A percentile compares a stretch with the other conserved stretches of the same genome.
These are phyloP conservation scores for Myopa tessellatipennis DNA, from an alignment of 2,888 invertebrate genomes.

Conservation along the genomic window DNA sequence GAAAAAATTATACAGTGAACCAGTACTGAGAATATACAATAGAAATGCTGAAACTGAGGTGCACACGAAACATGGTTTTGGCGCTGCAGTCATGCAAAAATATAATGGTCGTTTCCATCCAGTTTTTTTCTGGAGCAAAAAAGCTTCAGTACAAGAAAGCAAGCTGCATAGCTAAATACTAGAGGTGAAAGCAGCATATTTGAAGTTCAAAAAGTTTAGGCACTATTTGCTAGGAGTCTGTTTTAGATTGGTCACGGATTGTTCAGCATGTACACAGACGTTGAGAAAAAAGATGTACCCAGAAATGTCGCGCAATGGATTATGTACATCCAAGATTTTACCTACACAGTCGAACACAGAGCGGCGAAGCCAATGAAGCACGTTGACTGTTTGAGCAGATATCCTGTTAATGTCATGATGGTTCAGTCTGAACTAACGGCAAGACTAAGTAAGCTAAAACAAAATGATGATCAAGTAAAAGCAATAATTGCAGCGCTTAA, in stretches of 20 bases:
- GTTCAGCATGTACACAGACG: conserved; percentile 10
- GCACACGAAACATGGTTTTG: too few relatives aligned
- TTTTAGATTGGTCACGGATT: conserved; percentile 15
- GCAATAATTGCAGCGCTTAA: too few relatives aligned
- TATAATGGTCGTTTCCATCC: too few relatives aligned
- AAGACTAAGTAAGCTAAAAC: too few relatives aligned
- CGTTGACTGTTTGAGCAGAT: conserved; percentile 16
- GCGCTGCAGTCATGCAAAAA: too few relatives aligned
- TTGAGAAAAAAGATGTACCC: conserved; percentile 6
- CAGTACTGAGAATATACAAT: neutral
- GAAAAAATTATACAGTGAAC: neutral
- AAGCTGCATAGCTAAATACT: conserved; percentile 12
- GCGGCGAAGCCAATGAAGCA: conserved; percentile 10
- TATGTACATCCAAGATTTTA: too few relatives aligned
- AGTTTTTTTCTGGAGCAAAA: conserved; percentile 20
- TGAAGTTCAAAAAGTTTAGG: neutral
- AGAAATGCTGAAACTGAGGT: too few relatives aligned
- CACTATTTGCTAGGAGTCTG: too few relatives aligned
- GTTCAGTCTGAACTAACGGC: too few relatives aligned
- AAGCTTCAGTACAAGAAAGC: neutral
- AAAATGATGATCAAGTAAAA: too few relatives aligned
- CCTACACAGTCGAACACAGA: conserved; percentile 13
- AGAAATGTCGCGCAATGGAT: conserved; percentile 15
- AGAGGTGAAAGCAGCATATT: conserved; percentile 19
- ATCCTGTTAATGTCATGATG: too few relatives aligned